Evolutionary conservation across 2,888 invertebrate genomes (phyloP), one percentile per base, ranked within the genome.

Genomic region (Stenodera caucasica): DNA sequence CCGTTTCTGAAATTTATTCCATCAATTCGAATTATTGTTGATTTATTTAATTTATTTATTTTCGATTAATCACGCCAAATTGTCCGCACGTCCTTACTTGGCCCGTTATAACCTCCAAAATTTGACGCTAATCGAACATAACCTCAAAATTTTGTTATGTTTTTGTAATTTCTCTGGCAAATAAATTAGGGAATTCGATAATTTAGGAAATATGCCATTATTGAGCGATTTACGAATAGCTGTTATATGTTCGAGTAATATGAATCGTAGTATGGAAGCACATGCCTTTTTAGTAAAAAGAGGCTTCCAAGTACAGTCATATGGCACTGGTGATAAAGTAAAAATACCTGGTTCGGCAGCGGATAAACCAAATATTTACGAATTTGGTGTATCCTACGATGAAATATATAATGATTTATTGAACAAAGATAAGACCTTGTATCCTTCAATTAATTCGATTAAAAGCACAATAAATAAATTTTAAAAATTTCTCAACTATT

Each of bases 221-320:
- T 35, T 60, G 18, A 55, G 60, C 50, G 82, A 87, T 73, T 80
- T 93, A 72, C 89, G 87, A 75, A 87, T 98, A 73, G 98, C 98
- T 23, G 96, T 99, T 57, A 94, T 97, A 70, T 99, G 99, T 83
- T 98, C 98, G 8, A 98, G 97, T 76, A 99, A 99, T 80, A 99
- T 99, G 96, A 99, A 99, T 79, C 86, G 99, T 61, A 98, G 97
- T 75, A 99, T 99, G 99, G 99, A 99, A 83, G 98, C 98, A 14
- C 99, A 99, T 83, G 94, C 94, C 60, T 96, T 97, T 81, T 83
- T 99, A 53, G 92, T 95, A 58, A 99, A 99, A 83, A 97, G 97
- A 76, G 98, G 98, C 12, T 98, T 94, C 78, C 90, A 90, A 77
- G 98, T 99, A 0, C 89, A 92, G 77, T 98, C 97, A 0, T 98